Conservation (phyloP, 2,888 invertebrate genomes). For the Oegoconia quadripuncta region DNA sequence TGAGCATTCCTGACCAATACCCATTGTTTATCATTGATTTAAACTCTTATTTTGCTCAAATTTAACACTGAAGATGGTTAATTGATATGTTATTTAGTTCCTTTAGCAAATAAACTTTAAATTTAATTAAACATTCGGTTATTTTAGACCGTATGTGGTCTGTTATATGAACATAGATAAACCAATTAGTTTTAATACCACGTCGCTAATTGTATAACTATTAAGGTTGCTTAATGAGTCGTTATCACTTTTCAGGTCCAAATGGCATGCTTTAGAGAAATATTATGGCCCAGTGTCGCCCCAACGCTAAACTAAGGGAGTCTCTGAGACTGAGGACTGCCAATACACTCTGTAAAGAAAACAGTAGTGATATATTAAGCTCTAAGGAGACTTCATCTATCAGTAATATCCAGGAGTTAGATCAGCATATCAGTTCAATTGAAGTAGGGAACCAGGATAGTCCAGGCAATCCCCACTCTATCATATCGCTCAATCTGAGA, state of each 20-base stretch:
- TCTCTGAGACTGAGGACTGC: conserved; percentile 20
- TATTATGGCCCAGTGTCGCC: conserved; percentile 43
- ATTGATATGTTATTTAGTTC: conserved; percentile 24
- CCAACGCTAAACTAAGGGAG: conserved; percentile 33
- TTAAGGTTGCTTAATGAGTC: conserved; percentile 27
- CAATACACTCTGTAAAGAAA: conserved; percentile 23
- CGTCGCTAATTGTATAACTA: conserved; percentile 32
- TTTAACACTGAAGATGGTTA: conserved; percentile 32
- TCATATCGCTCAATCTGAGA: conserved; percentile 35
- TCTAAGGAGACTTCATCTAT: conserved; percentile 24
- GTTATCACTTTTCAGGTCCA: conserved; percentile 54
- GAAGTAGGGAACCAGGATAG: conserved; percentile 16
- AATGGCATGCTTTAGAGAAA: conserved; percentile 42
- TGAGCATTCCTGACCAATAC: conserved; percentile 45
- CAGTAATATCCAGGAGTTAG: background rate
- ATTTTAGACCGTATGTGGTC: conserved; percentile 19
- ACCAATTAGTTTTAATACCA: conserved; percentile 36
- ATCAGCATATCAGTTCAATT: background rate
- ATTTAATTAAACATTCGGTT: conserved; percentile 20
- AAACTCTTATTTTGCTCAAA: conserved; percentile 43
- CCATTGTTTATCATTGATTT: conserved; percentile 64
- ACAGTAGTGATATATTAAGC: conserved; percentile 29
- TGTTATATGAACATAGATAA: conserved; percentile 25
- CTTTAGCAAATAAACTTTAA: conserved; percentile 21
- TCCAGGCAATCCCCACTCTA: conserved; percentile 20